Conservation (phyloP, 2,888 invertebrate species). For the Pilophorus perplexus region DNA sequence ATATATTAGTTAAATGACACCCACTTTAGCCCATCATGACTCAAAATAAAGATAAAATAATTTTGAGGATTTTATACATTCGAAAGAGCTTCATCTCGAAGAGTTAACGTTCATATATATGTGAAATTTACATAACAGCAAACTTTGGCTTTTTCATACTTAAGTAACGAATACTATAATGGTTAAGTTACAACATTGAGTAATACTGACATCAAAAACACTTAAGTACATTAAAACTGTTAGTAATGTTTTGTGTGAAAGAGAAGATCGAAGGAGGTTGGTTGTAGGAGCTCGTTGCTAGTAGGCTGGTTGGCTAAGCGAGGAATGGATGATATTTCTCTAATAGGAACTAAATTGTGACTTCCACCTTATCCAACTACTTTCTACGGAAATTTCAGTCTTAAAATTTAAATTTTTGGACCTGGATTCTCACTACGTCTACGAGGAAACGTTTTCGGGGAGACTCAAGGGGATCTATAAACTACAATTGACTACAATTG, state of each 20-base stretch:
- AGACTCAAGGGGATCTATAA: background rate
- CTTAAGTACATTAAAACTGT: background rate
- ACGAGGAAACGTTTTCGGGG: conserved; percentile 12
- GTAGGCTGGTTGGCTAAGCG: conserved; percentile 17
- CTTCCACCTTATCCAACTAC: conserved; percentile 36
- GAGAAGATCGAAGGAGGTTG: conserved; percentile 14
- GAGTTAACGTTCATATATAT: conserved; percentile 30
- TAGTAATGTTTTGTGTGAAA: too few species aligned
- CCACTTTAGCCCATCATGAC: conserved; percentile 11
- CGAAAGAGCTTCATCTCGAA: too few species aligned
- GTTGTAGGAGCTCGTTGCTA: conserved; percentile 25
- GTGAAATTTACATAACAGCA: conserved; percentile 31
- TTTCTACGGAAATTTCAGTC: conserved; percentile 31
- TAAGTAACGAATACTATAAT: conserved; percentile 22
- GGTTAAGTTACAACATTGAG: conserved; percentile 32
- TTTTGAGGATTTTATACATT: too few species aligned
- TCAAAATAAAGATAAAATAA: too few species aligned
- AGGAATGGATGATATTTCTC: conserved; percentile 31
- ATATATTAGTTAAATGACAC: too few species aligned
- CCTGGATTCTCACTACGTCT: conserved; percentile 22
- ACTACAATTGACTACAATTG: conserved; percentile 32
- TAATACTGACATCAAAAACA: conserved; percentile 34
- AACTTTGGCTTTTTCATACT: conserved; percentile 26
- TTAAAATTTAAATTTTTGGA: conserved; percentile 34
- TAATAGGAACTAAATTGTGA: conserved; percentile 34